Evolutionary conservation across 2,797 vertebrate species (phyloP), one percentile per base, ranked within the genome.

Genomic region (Sparidentex hasta): DNA sequence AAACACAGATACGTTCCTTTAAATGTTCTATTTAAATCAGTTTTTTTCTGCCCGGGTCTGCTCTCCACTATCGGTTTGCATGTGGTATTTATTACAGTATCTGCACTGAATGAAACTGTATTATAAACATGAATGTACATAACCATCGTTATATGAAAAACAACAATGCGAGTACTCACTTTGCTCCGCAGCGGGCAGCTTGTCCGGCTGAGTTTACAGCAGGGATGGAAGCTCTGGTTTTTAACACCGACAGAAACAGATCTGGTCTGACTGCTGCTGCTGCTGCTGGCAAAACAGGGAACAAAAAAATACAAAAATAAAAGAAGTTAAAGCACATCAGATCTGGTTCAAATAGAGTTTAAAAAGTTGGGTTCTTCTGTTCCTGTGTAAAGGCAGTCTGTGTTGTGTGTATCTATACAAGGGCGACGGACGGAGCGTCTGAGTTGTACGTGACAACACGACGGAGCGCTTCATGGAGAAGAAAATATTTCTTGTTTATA

Each of bases 91-190:
- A 93, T 90, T 88, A 87, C 88, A 91, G 84, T 91, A 91, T 93
- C 91, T 94, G 90, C 91, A 93, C 91, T 93, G 92, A 94, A 94
- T 93, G 91, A 92, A 84, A 72, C 85, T 94, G 93, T 91, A 91
- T 84, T 86, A 95, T 92, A 92, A 90, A 93, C 83, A 91, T 92
- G 94, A 94, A 94, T 95, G 94, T 95, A 95, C 84, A 95, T 92
- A 93, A 84, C 81, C 89, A 92, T 90, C 74, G 67, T 90, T 87
- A 57, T 88, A 90, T 86, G 90, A 90, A 88, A 80, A 74, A 88
- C 86, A 82, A 88, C 82, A 86, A 83, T 87, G 89, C 69, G 71
- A 83, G 65, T 59, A 54, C 76, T 87, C 76, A 75, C 79, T 83
- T 82, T 77, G 86, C 92, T 92, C 80, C 65, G 48, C 68, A 59